Evolutionary conservation across 2,888 invertebrate species (phyloP).

Genomic region (Ectobius pallidus): DNA sequence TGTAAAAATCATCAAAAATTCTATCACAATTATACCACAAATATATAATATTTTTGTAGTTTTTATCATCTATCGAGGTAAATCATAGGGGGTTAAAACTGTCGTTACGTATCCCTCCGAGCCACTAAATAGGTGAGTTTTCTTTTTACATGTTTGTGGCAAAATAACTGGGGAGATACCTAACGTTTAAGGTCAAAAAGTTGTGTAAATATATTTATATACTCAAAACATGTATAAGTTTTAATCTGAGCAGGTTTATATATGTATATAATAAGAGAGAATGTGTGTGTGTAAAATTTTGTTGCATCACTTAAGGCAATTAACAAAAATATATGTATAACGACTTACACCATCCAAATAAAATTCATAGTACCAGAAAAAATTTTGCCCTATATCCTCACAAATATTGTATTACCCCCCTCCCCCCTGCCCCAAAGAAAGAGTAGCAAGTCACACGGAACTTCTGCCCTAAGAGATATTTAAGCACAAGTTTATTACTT

Average conservation of each 20-base stretch:
- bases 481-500: constrained; percentile 33
- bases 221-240: constrained; percentile 46
- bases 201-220: constrained; percentile 46
- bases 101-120: constrained; percentile 36
- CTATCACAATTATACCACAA: constrained; percentile 63
- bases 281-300: constrained; percentile 44
- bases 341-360: constrained; percentile 27
- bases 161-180: constrained; percentile 36
- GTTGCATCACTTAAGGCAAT: constrained; percentile 46
- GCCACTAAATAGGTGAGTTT: constrained; percentile 29
- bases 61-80: constrained; percentile 41
- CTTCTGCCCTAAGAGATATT: constrained; percentile 32
- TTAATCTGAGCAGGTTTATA: constrained; percentile 45
- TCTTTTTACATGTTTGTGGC: constrained; percentile 26
- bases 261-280: constrained; percentile 43
- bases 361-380: constrained; percentile 30
- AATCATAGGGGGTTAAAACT: constrained; percentile 45
- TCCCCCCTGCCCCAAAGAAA: constrained; percentile 24
- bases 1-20: constrained; percentile 73
- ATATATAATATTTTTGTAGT: constrained; percentile 44
- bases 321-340: constrained; percentile 44
- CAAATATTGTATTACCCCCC: background rate
- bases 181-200: constrained; percentile 45
- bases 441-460: constrained; percentile 30
- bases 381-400: constrained; percentile 12